These are phyloP conservation scores for Dromas ardeola DNA, from an alignment of 2,113 vertebrate genomes.

Conservation along the genomic window DNA sequence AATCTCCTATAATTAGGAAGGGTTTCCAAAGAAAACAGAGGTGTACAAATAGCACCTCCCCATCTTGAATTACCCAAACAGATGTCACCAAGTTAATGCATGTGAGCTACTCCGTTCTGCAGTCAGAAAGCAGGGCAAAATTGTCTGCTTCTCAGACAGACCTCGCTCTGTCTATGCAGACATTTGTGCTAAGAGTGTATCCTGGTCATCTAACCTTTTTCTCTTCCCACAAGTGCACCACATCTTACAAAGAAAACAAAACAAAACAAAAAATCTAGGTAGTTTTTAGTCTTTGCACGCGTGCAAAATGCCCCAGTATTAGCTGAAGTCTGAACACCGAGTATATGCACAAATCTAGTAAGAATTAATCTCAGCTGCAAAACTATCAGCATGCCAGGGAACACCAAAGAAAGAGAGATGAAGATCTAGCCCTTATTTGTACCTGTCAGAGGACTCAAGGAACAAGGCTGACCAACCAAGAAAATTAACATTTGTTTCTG, in stretches of 20 bases:
- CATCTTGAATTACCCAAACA: not conserved
- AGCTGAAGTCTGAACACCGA: not conserved
- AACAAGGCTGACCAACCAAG: constrained; percentile 7
- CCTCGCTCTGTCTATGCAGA: not conserved
- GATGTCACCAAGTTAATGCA: constrained; percentile 26
- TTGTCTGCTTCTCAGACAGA: not conserved
- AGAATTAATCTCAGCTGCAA: not conserved
- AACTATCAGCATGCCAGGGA: not conserved
- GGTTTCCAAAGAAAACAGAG: not conserved
- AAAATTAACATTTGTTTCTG: constrained; percentile 34
- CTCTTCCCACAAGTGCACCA: not conserved
- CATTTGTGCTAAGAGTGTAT: not conserved
- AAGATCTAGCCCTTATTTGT: not conserved
- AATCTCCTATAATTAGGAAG: not conserved
- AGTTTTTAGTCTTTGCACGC: not conserved
- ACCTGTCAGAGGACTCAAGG: not conserved
- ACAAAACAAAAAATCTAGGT: accelerated
- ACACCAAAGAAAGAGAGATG: not conserved
- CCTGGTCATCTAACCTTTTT: not conserved
- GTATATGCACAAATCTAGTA: not conserved
- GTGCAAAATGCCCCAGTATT: accelerated
- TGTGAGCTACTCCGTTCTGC: not conserved
- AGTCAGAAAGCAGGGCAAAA: not conserved
- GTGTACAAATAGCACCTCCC: not conserved
- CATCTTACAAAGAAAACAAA: not conserved